Base-by-base conservation (phyloP, 2,797 vertebrate species). In the Bryconaethiops microstoma region DNA sequence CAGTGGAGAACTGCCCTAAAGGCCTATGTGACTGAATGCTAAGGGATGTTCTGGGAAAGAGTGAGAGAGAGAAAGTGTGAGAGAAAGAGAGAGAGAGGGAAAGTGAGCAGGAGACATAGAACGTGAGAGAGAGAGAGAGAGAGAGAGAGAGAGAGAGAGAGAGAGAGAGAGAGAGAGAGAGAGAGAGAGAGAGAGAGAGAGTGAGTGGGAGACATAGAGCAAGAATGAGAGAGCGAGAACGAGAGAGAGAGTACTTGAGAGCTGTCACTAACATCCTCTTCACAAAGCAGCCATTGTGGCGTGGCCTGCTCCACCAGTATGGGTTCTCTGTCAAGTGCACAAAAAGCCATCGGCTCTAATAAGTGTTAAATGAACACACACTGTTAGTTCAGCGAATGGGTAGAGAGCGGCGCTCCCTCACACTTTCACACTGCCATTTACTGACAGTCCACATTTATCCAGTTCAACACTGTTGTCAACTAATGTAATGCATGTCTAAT, bases 331-430 rank as follows among this genome's bases (percentile, higher is more conserved):
- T 90, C 89, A 93, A 92, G 90, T 91, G 88, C 88, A 92, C 89
- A 91, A 92, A 93, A 92, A 87, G 84, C 90, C 88, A 91, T 90
- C 88, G 88, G 92, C 89, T 92, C 90, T 91, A 90, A 91, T 92
- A 88, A 89, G 92, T 92, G 90, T 90, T 91, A 92, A 92, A 92
- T 89, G 89, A 91, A 82, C 54, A 57, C 35, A 35, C 82, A 77
- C 54, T 77, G 73, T 70, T 76, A 62, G 39, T 69, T 77, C 68
- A 74, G 35, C 25, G 29, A 23, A 62, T 48, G 35, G 16, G 19
- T 40, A 52, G 42, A 39, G 23, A 67, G 55, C 19, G 9, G 17
- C n/a, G 9, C 10, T 16, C 60, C 19, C 25, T 73, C 48, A 57
- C 39, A 77, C 19, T 74, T 81, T 84, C 25, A 80, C 52, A 78